Evolutionary conservation across 2,888 invertebrate species (phyloP).

Genomic region (Lingula anatina): DNA sequence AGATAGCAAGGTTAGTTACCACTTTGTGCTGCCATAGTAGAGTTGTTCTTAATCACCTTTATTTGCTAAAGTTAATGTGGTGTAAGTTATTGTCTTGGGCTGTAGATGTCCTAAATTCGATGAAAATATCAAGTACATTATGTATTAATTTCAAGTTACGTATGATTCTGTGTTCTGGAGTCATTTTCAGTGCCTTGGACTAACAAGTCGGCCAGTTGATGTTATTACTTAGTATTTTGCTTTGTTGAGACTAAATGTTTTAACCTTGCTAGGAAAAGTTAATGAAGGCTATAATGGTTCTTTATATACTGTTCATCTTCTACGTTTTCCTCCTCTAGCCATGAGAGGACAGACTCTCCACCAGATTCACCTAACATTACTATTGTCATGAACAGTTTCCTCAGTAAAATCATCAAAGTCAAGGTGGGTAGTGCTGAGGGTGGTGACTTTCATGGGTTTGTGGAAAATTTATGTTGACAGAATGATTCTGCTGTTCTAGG

Average conservation of each 20-base stretch:
- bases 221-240: not conserved
- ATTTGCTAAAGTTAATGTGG: too few relatives aligned
- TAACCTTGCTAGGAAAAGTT: too few relatives aligned
- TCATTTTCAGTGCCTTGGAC: too few relatives aligned
- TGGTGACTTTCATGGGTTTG: not conserved
- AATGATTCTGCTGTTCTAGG: too few relatives aligned
- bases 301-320: not conserved
- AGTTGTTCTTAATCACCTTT: too few relatives aligned
- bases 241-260: too few relatives aligned
- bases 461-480: not conserved
- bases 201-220: too few relatives aligned
- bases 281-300: too few relatives aligned
- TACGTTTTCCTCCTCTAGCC: slow-evolving; percentile 55
- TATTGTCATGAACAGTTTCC: slow-evolving; percentile 69
- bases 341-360: slow-evolving; percentile 72
- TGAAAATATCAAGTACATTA: too few relatives aligned
- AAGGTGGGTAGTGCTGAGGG: slow-evolving; percentile 60
- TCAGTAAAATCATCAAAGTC: slow-evolving; percentile 85
- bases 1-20: slow-evolving; percentile 62
- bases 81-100: not conserved
- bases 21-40: too few relatives aligned
- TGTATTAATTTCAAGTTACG: too few relatives aligned
- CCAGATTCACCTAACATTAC: slow-evolving; percentile 67
- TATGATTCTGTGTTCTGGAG: too few relatives aligned
- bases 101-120: not conserved